Base-by-base conservation (phyloP, 2,113 vertebrate genomes). In the Melanerpes aurifrons region DNA sequence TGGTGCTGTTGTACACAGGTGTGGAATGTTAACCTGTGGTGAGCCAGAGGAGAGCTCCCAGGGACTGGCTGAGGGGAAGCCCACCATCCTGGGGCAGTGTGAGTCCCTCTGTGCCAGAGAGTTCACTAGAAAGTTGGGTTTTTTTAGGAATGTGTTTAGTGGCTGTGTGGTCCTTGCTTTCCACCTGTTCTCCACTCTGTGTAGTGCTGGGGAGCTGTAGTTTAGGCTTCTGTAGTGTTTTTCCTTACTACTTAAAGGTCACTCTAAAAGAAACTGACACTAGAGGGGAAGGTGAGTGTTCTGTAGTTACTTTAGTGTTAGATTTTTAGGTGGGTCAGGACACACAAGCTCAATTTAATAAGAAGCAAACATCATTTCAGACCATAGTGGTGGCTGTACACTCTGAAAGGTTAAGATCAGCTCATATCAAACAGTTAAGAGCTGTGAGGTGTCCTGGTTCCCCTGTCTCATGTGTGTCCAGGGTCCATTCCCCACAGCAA, bases 1-100 rank as follows among this genome's bases (percentile, higher is more conserved):
- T 13, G 12, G 8, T 82, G 57, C 29, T 15, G 5, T 22, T 26
- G 66, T 53, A 10, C 32, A 4, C 26, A 35, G 85, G 31, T 53
- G 25, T 35, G 67, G 45, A 22, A 28, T 43, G 14, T 16, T 54
- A 25, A 40, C 20, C 3, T 24, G 57, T 29, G 9, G 10, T 5
- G 18, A 62, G 26, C 45, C 26, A 47, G 54, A n/a, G 45, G 40
- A 68, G 35, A 59, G 63, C 54, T 64, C 37, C 22, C 32, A n/a
- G 24, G 5, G 10, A 43, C 31, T 16, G 20, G 3, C n/a, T 59
- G n/a, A n/a, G 35, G 63, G n/a, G 69, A 56, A n/a, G 31, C 24
- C 21, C 10, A 17, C 45, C 54, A 0, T 31, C 24, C 28, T 6
- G 1, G 17, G 32, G 17, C 56, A 37, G 35, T 2, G 3, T 1